phyloP scores from a whole-genome alignment of 2,797 vertebrate genomes.

The Peromyscus eremicus region DNA sequence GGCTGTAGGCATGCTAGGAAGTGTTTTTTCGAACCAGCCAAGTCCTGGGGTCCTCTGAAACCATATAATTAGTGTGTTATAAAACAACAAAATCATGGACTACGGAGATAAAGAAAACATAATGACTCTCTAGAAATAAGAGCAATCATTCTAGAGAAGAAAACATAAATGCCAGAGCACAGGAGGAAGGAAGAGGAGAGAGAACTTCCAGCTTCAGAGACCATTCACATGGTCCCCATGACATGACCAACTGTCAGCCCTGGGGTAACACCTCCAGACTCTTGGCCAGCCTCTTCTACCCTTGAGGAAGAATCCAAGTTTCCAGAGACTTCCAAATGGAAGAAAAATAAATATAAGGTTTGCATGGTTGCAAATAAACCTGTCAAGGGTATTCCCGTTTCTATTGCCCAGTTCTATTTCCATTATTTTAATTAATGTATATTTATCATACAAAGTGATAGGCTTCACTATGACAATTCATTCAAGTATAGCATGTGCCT shows the following conservation, averaged over 20 bases:
- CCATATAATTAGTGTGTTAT: background rate
- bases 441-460: background rate
- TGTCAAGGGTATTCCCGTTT: background rate
- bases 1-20: background rate
- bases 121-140: no score
- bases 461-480: background rate
- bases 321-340: background rate
- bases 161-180: background rate
- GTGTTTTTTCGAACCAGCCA: background rate
- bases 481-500: background rate
- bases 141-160: background rate
- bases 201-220: background rate
- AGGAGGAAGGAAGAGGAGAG: background rate
- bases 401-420: background rate
- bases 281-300: background rate
- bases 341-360: background rate
- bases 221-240: fast-evolving
- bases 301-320: background rate
- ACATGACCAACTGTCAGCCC: fast-evolving
- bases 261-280: no score
- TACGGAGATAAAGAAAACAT: background rate
- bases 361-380: background rate
- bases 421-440: background rate
- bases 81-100: background rate
- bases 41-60: background rate